Percentiles rank a stretch among this genome's conserved stretches.
Evolutionary conservation across 30 jellyfish, hydroid and myxozoan species (phyloP).

Genomic region (Phacellophora camtschatica): DNA sequence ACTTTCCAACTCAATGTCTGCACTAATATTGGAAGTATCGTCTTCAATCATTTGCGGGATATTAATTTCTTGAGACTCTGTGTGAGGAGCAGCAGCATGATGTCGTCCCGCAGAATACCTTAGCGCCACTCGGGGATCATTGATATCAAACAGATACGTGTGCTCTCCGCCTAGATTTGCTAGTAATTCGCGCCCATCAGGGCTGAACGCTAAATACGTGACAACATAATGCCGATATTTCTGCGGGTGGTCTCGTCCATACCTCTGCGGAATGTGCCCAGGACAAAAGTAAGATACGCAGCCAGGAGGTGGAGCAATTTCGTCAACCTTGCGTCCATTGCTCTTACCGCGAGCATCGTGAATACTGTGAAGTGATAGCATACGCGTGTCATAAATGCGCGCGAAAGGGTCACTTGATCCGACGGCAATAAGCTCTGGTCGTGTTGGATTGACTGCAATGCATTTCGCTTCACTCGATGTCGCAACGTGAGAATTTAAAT

Average conservation of each 20-base stretch:
- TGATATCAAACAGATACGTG: slow-evolving; percentile 66
- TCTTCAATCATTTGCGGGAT: background rate
- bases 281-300: slow-evolving; percentile 90
- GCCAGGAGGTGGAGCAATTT: slow-evolving; percentile 62
- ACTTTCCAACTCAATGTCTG: background rate
- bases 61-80: background rate
- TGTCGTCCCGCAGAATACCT: slow-evolving; percentile 67
- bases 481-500: slow-evolving; percentile 65
- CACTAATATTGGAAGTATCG: background rate
- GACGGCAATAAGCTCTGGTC: slow-evolving; percentile 96
- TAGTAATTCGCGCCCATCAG: slow-evolving; percentile 84
- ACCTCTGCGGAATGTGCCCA: slow-evolving; percentile 91
- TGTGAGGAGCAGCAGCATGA: background rate
- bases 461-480: slow-evolving; percentile 90
- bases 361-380: slow-evolving; percentile 61
- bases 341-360: slow-evolving; percentile 68
- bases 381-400: slow-evolving; percentile 92
- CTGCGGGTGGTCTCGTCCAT: slow-evolving; percentile 75
- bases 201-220: slow-evolving; percentile 83
- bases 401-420: slow-evolving; percentile 94
- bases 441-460: slow-evolving; percentile 80
- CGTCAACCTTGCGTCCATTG: slow-evolving; percentile 57
- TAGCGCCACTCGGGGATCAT: slow-evolving; percentile 54
- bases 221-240: slow-evolving; percentile 79
- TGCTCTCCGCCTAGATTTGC: slow-evolving; percentile 97